These are phyloP conservation scores for Thripadectes ignobilis DNA, from an alignment of 2,797 vertebrate genomes.

Conservation along the genomic window DNA sequence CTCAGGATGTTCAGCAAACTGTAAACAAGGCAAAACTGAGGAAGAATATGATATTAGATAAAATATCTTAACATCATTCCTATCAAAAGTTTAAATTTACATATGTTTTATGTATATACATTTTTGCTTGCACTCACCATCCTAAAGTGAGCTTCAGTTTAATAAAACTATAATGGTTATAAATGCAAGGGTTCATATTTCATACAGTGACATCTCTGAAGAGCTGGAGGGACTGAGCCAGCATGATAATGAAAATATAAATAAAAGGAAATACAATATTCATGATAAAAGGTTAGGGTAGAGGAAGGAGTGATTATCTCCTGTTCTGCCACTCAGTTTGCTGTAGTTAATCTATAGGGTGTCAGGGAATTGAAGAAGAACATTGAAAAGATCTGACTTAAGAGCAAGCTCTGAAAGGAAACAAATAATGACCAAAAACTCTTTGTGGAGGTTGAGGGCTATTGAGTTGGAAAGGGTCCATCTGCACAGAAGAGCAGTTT, in stretches of 20 bases:
- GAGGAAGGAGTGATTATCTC: background rate
- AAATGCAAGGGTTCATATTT: background rate
- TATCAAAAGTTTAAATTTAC: background rate
- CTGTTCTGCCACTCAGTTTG: background rate
- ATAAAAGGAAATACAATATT: background rate
- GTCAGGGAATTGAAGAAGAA: background rate
- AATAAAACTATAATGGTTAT: background rate
- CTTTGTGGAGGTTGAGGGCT: background rate
- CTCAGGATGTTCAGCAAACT: background rate
- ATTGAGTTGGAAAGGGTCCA: fast-evolving
- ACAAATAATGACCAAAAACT: background rate
- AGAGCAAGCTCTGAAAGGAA: background rate
- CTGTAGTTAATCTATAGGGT: background rate
- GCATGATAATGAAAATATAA: background rate
- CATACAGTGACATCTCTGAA: background rate
- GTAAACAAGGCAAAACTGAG: background rate
- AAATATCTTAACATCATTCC: background rate
- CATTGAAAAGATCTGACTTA: background rate
- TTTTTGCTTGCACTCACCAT: background rate
- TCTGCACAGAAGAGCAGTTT: background rate
- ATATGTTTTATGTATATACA: background rate
- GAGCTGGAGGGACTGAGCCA: background rate
- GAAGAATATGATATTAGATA: background rate
- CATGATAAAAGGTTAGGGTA: background rate
- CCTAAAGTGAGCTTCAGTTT: background rate